Evolutionary conservation across 2,113 vertebrate species (phyloP).

Genomic region (Megaceryle torquata): DNA sequence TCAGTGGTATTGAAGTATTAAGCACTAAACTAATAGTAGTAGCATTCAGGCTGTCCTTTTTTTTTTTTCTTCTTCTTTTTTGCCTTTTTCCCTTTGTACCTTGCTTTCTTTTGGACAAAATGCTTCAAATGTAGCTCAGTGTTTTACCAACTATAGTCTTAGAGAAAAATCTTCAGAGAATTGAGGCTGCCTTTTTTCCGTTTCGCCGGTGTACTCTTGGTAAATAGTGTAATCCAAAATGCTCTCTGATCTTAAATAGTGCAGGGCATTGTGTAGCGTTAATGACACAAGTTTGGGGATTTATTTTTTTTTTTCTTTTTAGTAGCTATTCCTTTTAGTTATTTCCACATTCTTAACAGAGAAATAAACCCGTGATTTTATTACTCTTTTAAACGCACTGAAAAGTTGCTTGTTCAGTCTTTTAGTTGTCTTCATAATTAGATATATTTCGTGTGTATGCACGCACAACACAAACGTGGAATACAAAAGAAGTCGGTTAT

Average conservation of each 20-base stretch:
- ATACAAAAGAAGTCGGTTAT: neutral
- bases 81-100: neutral
- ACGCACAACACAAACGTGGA: neutral
- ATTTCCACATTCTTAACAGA: neutral
- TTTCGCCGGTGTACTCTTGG: neutral
- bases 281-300: neutral
- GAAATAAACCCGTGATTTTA: neutral
- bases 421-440: neutral
- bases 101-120: neutral
- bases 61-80: accelerated
- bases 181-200: neutral
- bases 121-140: neutral
- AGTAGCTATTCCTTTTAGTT: neutral
- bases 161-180: neutral
- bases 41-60: neutral
- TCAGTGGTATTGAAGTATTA: slow-evolving; percentile 2
- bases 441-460: neutral
- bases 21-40: neutral
- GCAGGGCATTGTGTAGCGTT: neutral
- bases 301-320: neutral
- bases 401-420: neutral
- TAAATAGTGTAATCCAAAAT: neutral
- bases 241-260: neutral
- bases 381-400: neutral
- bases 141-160: neutral